Evolutionary conservation across 2,797 vertebrate genomes (phyloP).

Genomic region (Limnodromus scolopaceus): DNA sequence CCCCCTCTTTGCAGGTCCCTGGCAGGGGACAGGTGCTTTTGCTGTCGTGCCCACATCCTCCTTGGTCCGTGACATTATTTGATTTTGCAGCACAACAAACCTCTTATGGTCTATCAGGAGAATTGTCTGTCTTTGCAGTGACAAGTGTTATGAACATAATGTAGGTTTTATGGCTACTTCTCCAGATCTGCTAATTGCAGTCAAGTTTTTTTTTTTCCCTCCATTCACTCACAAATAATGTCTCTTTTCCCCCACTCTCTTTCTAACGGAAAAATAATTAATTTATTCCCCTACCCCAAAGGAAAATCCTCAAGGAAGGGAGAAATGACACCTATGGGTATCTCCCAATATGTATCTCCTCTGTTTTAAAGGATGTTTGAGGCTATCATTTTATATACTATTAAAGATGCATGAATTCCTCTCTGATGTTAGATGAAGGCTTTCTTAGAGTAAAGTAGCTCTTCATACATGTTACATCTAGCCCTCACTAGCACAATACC

Average conservation of each 20-base stretch:
- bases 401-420: constrained; percentile 13
- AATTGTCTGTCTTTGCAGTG: not conserved
- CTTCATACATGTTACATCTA: not conserved
- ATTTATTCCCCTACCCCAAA: not conserved
- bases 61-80: not conserved
- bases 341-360: constrained; percentile 17
- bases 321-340: constrained; percentile 23
- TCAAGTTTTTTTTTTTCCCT: not conserved
- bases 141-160: constrained; percentile 14
- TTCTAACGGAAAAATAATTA: constrained; percentile 53
- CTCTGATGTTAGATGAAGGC: not conserved
- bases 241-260: not conserved
- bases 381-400: constrained; percentile 31
- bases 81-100: not conserved
- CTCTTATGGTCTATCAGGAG: not conserved
- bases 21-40: not conserved
- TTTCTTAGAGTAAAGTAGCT: not conserved
- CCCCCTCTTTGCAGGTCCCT: not conserved
- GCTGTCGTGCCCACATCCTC: not conserved
- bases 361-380: constrained; percentile 65
- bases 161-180: constrained; percentile 24
- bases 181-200: constrained; percentile 22
- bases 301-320: not conserved
- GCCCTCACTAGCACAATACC: not conserved
- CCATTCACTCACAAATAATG: constrained; percentile 2